Evolutionary conservation across 2,888 invertebrate genomes (phyloP).

Genomic region (Dicranocentrus wangi): DNA sequence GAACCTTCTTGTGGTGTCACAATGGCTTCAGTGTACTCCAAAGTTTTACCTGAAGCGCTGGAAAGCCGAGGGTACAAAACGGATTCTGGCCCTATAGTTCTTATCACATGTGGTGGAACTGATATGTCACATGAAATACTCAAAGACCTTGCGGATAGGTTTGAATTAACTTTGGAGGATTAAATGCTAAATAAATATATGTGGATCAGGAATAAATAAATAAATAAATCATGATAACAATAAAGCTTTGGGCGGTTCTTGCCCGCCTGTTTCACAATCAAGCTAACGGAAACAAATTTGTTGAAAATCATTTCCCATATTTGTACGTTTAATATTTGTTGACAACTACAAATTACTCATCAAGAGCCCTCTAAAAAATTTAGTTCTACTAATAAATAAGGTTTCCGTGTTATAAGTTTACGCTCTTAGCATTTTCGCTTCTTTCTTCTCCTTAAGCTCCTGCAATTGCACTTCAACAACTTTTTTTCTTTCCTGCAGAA

Average conservation of each 20-base stretch:
- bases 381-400: too few relatives aligned
- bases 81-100: constrained; percentile 74
- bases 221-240: too few relatives aligned
- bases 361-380: too few relatives aligned
- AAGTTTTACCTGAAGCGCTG: constrained; percentile 74
- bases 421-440: constrained; percentile 92
- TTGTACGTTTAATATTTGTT: too few relatives aligned
- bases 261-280: too few relatives aligned
- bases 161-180: constrained; percentile 66
- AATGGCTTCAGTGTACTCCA: constrained; percentile 75
- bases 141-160: constrained; percentile 76
- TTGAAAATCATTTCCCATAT: too few relatives aligned
- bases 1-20: constrained; percentile 77
- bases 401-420: too few relatives aligned
- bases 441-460: constrained; percentile 86
- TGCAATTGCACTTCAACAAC: constrained; percentile 84
- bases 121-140: constrained; percentile 78
- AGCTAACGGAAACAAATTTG: too few relatives aligned
- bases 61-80: constrained; percentile 70
- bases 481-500: constrained; percentile 84
- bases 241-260: too few relatives aligned
- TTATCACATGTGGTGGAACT: constrained; percentile 78
- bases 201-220: neutral
- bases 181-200: neutral
- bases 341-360: too few relatives aligned